Percentiles rank a stretch among this genome's conserved stretches.
Conservation (phyloP, 2,888 invertebrate species). For the Macrophya annulata region DNA sequence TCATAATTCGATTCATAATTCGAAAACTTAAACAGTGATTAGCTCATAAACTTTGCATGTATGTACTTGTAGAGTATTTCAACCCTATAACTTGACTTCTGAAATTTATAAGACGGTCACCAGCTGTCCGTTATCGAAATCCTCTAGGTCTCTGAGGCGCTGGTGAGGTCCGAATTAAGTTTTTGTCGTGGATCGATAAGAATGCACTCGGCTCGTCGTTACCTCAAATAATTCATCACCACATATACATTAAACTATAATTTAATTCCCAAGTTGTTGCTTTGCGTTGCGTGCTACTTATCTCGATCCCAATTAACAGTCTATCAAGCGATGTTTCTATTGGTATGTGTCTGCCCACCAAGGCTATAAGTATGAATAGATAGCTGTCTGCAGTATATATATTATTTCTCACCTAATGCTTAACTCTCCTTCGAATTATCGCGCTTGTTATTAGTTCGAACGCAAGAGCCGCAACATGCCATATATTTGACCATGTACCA, state of each 20-base stretch:
- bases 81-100: background rate
- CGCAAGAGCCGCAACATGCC: background rate
- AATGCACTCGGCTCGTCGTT: slow-evolving; percentile 11
- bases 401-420: slow-evolving; percentile 5
- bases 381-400: background rate
- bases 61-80: background rate
- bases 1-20: no score
- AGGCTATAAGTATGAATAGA: background rate
- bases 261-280: background rate
- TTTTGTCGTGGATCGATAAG: slow-evolving; percentile 15
- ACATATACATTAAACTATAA: slow-evolving; percentile 2
- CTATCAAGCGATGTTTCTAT: slow-evolving; percentile 29
- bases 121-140: slow-evolving; percentile 3
- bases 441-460: background rate
- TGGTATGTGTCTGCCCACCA: background rate
- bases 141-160: background rate
- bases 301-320: slow-evolving; percentile 55
- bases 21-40: no score
- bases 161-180: background rate
- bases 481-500: background rate
- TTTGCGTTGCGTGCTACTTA: slow-evolving; percentile 40
- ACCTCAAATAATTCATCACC: background rate
- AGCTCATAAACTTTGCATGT: no score
- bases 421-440: background rate
- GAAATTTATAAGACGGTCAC: background rate